Base-by-base conservation (phyloP, 1,140 invertebrate genomes). In the Plectrocnemia conspersa region DNA sequence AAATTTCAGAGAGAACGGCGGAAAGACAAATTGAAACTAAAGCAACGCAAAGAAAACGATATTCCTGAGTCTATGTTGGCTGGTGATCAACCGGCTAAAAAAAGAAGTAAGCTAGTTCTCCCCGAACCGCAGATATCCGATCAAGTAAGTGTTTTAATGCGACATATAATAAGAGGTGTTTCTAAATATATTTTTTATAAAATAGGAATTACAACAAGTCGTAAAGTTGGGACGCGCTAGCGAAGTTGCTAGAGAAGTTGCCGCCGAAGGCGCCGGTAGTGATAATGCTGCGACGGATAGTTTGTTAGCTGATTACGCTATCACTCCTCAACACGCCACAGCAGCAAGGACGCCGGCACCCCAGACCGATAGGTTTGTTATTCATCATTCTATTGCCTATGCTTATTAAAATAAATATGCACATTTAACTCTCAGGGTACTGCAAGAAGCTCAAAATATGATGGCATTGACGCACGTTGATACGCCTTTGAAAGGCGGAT, bases 61-160 rank as follows among this genome's bases (percentile, higher is more conserved):
- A 84, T 98, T 56, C 95, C 96, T 0, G 82, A 86, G 61, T 86
- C 89, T 1, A 92, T 98, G 82, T 74, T 96, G 21, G 85, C 90
- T 64, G 87, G 87, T 58, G 84, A 91, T 62, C 93, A 97, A 68
- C 93, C 94, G 0, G 80, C 89, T 0, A 85, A 87, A 52, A 99
- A 98, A 71, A 78, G 97, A 42, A 96, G 91, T 62, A 99, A 99
- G 73, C 76, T 99, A 11, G 93, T 99, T 10, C 68, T 99, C 25
- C 97, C 97, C 5, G 83, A 89, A 58, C 97, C 97, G 1, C 97
- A 99, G 74, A 97, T 99, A 41, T 92, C 94, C 0, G 97, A 98
- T 71, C 83, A 88, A 71, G 82, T 81, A 42, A 7, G 18, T 22
- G 5, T 11, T 42, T 9, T 15, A n/a, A 38, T 15, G 35, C 35